Percentiles rank a stretch among this genome's conserved stretches.
Conservation (phyloP, 1,140 invertebrate genomes). For the Aphaenogaster floridana region DNA sequence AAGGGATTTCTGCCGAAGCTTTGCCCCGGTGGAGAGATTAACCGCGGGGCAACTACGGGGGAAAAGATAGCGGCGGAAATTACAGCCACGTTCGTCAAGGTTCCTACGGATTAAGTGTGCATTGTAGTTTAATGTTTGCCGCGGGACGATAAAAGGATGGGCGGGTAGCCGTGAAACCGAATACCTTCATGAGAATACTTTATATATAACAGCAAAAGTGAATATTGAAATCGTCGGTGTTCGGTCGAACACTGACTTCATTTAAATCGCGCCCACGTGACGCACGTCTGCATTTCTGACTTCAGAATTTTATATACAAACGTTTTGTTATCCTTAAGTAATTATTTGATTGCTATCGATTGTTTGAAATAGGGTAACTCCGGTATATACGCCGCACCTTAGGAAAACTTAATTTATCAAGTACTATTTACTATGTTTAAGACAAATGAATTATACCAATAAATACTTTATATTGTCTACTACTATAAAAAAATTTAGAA, state of each 20-base stretch:
- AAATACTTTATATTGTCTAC: no score
- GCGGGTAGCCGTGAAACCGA: conserved; percentile 24
- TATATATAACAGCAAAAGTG: neutral
- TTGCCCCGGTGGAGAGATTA: conserved; percentile 26
- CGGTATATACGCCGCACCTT: no score
- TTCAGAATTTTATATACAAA: neutral
- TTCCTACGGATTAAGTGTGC: conserved; percentile 54
- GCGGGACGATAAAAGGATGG: conserved; percentile 45
- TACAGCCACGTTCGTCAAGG: conserved; percentile 47
- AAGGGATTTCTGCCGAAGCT: conserved; percentile 46
- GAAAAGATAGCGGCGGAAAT: conserved; percentile 54
- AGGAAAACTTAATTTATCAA: no score
- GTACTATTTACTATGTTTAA: no score
- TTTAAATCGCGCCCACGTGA: neutral
- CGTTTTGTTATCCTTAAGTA: neutral
- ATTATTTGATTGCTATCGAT: neutral
- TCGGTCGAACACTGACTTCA: neutral
- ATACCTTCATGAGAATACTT: conserved; percentile 24
- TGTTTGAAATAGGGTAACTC: neutral
- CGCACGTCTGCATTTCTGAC: neutral
- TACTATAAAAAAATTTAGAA: no score
- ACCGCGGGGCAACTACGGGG: conserved; percentile 7
- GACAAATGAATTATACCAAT: no score
- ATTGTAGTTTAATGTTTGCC: conserved; percentile 60
- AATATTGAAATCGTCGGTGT: neutral